Conservation (phyloP, 2,797 vertebrate genomes). For the Pristis pectinata region DNA sequence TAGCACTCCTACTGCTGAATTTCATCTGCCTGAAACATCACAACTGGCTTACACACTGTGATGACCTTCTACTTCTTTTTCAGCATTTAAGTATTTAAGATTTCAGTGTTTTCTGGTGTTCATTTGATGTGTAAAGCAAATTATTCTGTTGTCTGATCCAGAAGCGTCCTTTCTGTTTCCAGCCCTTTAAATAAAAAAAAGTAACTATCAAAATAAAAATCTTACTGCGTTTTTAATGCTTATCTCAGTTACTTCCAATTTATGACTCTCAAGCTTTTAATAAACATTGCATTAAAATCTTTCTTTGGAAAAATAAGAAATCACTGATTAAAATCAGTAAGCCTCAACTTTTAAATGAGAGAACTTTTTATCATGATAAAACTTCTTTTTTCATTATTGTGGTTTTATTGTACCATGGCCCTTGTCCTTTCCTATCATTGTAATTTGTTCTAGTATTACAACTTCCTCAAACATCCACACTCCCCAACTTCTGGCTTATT, state of each 20-base stretch:
- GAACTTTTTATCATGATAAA: not conserved
- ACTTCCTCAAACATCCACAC: too few species aligned
- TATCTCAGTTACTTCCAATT: conserved; percentile 10
- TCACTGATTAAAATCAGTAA: conserved; percentile 2
- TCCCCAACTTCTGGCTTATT: too few species aligned
- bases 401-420: not conserved
- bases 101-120: not conserved
- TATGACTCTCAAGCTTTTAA: not conserved
- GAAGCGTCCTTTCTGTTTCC: not conserved
- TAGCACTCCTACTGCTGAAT: not conserved
- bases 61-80: not conserved
- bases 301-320: not conserved
- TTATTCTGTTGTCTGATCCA: not conserved
- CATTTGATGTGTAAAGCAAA: not conserved
- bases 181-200: not conserved
- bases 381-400: not conserved
- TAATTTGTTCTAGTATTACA: too few species aligned
- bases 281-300: not conserved
- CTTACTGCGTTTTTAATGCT: not conserved
- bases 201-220: not conserved
- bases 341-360: not conserved
- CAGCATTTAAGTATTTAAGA: too few species aligned
- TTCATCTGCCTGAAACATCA: not conserved
- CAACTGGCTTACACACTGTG: not conserved
- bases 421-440: too few species aligned